Evolutionary conservation across 2,888 invertebrate genomes (phyloP), one percentile per base, ranked within the genome.

Genomic region (Argyresthia goedartella): DNA sequence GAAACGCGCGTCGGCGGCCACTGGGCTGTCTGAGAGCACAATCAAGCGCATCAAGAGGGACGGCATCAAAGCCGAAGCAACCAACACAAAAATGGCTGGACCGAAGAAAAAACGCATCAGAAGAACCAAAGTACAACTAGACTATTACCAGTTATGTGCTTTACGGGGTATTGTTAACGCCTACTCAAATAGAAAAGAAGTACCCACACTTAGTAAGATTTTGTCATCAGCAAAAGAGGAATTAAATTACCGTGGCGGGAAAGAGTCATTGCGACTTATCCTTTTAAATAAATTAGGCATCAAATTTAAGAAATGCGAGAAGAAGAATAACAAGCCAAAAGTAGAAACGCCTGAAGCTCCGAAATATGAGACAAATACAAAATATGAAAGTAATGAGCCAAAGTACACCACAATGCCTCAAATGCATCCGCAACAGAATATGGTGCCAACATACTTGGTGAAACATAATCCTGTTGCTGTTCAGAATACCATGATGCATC

Each of bases 231-330:
- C 85, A 0, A 79, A 78, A 65, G 76, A 76, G 1, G 85, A 86
- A 53, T 52, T 86, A 0, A 82, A 84, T 53, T 86, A 82, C 53
- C 63, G 73, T 7, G 85, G 85, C 0, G 84, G 84, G 0, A 85
- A 84, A 51, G 85, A 85, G 57, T 84, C 85, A 14, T 56, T 86
- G 25, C 64, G 84, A 57, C 64, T 84, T 66, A 86, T 86, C 63
- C 61, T 86, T 49, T 63, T 82, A 52, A 85, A 86, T 61, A 85
- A 85, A 59, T 61, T 85, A 11, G 85, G 46, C n/a, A 85, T 84
- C 59, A 85, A 85, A 59, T 85, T 85, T 63, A 85, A 85, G 60
- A 85, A 85, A 59, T 82, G 84, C 36, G 85, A 85, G 59, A 84
- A 85, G 59, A 85, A 85, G 58, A 81, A 76, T 61, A 82, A 81